Evolutionary conservation across 2,797 vertebrate species (phyloP), one percentile per base, ranked within the genome.

Genomic region (Phrynocephalus vlangalii): DNA sequence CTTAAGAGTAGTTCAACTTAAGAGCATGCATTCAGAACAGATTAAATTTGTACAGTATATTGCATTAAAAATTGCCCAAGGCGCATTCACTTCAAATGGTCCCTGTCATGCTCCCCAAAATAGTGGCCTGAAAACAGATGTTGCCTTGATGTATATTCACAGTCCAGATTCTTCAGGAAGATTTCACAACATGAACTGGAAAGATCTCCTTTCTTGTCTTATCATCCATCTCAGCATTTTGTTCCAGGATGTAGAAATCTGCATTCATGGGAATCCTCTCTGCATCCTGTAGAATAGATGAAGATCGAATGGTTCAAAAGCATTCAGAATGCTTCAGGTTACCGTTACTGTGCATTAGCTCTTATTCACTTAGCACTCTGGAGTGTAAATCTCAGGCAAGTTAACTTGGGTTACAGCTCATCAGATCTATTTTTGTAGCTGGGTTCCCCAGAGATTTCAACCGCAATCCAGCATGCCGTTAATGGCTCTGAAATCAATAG

Each of bases 341-440:
- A n/a, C 33, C 76, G 76, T 13, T 7, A 76, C 56, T 24, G 33
- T 3, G 6, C 24, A 67, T 67, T 20, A 67, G 44, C 20, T 66
- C 56, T 81, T 75, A 33, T 18, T 76, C 60, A 66, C 33, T 82
- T 82, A 82, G 28, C 71, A 67, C 28, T 66, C 82, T 33, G 38
- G 80, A 82, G 50, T 24, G n/a, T 73, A 75, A 82, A 44, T 79
- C 22, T 8, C 63, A 50, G 56, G n/a, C 85, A 86, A 86, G 38
- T 80, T 81, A 81, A 73, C 73, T 66, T 44, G 7, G 28, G 71
- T 75, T 87, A 33, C 78, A 70, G 10, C 66, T 85, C 75, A 67
- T 76, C 22, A 73, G 9, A 84, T 79, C 67, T 80, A 70, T 73
- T 80, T 86, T 80, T 86, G 68, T 56, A 72, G 52, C 77, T n/a